Conservation (phyloP, 2,888 invertebrate species). For the Dolichopus griseipennis region DNA sequence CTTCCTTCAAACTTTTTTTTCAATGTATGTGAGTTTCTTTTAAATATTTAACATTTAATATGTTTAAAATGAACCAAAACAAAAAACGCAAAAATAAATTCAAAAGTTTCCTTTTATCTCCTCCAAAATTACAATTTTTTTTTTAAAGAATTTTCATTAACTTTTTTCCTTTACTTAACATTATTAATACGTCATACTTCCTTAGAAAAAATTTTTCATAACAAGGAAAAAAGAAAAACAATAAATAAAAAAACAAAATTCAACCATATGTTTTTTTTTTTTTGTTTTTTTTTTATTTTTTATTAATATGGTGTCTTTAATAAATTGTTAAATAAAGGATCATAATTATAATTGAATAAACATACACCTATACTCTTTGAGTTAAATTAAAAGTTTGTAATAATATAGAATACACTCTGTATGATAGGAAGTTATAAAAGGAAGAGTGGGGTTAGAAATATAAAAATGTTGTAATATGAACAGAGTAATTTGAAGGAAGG, state of each 20-base stretch:
- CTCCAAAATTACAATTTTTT: no score
- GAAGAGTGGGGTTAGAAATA: no score
- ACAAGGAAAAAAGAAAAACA: not conserved
- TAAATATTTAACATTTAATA: no score
- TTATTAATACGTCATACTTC: not conserved
- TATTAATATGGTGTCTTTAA: not conserved
- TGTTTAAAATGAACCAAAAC: not conserved
- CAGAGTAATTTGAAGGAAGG: no score
- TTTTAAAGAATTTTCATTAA: not conserved
- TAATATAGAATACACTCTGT: not conserved
- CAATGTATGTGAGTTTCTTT: not conserved
- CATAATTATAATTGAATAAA: conserved; percentile 3
- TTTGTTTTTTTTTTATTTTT: not conserved
- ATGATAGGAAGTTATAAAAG: no score
- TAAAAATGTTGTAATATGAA: no score
- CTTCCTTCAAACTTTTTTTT: no score
- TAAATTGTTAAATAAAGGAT: conserved; percentile 5
- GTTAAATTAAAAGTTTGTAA: not conserved
- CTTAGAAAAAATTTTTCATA: not conserved
- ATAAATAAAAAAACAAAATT: no score
- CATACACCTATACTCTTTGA: not conserved
- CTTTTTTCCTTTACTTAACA: not conserved
- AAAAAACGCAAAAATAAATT: not conserved
- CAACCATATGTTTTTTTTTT: not conserved
- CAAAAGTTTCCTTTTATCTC: no score